Evolutionary conservation across 2,888 invertebrate species (phyloP).

Genomic region (Leucophenga montana): DNA sequence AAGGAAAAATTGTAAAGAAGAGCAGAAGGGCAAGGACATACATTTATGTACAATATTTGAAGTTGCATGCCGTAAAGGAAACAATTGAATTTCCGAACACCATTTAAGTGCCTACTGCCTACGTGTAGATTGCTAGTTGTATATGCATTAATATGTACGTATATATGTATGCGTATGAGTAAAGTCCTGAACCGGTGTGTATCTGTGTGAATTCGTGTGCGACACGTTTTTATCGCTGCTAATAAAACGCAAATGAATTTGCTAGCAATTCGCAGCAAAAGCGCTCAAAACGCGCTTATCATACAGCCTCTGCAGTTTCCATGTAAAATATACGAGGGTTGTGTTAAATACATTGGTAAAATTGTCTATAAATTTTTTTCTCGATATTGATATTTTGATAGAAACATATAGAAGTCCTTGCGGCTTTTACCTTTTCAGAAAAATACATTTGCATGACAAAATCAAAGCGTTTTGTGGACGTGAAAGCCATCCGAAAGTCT

Average conservation of each 20-base stretch:
- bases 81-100: conserved; percentile 15
- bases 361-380: background rate
- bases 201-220: conserved; percentile 30
- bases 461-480: too few species aligned
- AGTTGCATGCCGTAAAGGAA: background rate
- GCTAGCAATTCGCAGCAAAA: conserved; percentile 40
- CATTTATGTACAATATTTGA: background rate
- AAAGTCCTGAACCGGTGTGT: background rate
- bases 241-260: conserved; percentile 60
- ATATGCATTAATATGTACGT: background rate
- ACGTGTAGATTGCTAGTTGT: conserved; percentile 15
- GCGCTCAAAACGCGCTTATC: conserved; percentile 50
- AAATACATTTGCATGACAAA: too few species aligned
- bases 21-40: background rate
- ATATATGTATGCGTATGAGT: background rate
- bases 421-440: too few species aligned
- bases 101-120: conserved; percentile 26
- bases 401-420: too few species aligned
- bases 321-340: background rate
- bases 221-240: conserved; percentile 38
- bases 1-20: background rate
- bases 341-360: too few species aligned
- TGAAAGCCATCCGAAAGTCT: too few species aligned
- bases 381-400: too few species aligned
- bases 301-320: conserved; percentile 18